Conservation (phyloP, 1,140 invertebrate genomes). For the Drosophila burlai region DNA sequence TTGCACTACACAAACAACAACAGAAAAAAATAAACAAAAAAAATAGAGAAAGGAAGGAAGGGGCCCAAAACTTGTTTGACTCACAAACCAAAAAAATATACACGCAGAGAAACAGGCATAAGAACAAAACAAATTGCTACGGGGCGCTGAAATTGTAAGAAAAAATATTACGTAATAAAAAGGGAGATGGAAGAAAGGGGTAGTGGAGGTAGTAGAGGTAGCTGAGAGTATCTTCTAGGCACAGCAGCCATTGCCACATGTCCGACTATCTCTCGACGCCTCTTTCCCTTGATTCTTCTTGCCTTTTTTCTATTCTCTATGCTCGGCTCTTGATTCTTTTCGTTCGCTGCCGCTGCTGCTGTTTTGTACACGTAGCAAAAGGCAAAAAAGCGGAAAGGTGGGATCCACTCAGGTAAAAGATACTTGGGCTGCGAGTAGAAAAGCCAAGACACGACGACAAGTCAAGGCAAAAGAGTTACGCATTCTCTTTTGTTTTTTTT, state of each 20-base stretch:
- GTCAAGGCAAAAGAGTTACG: slow-evolving; percentile 78
- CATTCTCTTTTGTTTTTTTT: slow-evolving; percentile 37
- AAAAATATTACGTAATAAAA: slow-evolving; percentile 42
- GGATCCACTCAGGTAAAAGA: slow-evolving; percentile 45
- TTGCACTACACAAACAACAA: slow-evolving; percentile 22
- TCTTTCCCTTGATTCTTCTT: slow-evolving; percentile 1
- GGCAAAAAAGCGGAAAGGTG: slow-evolving; percentile 24
- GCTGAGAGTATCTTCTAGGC: slow-evolving; percentile 17
- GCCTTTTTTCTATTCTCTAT: slow-evolving; percentile 2
- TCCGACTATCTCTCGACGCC: slow-evolving; percentile 2
- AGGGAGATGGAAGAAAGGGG: slow-evolving; percentile 15
- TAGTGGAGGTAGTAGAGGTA: background rate
- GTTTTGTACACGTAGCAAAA: slow-evolving; percentile 47
- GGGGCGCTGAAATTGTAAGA: slow-evolving; percentile 8
- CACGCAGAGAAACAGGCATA: slow-evolving; percentile 29
- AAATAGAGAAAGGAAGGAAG: slow-evolving; percentile 34
- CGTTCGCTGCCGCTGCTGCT: slow-evolving; percentile 9
- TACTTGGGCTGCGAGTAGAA: slow-evolving; percentile 25
- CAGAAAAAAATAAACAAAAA: background rate
- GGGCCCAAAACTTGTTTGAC: slow-evolving; percentile 62
- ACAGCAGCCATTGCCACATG: slow-evolving; percentile 32
- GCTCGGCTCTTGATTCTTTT: slow-evolving; percentile 4
- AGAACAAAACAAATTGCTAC: slow-evolving; percentile 19
- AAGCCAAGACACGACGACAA: slow-evolving; percentile 57
- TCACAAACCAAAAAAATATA: slow-evolving; percentile 35